Conservation (phyloP, 2,888 invertebrate genomes). For the Ophion obscuratus region DNA sequence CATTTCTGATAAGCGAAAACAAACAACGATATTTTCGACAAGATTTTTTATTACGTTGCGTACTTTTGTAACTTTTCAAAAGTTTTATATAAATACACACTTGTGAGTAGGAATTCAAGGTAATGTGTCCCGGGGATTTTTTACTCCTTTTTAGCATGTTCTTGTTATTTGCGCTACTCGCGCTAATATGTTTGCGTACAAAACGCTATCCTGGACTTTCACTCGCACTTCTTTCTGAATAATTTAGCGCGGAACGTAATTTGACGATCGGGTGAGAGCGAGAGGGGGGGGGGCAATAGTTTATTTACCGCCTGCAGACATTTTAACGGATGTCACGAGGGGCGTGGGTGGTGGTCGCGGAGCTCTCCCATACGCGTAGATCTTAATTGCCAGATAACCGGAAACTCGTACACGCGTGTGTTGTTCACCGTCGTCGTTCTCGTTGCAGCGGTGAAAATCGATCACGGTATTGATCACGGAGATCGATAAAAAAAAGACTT, state of each 20-base stretch:
- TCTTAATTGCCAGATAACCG: slow-evolving; percentile 80
- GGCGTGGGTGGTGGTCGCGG: slow-evolving; percentile 53
- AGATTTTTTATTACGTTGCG: not conserved
- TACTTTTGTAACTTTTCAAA: not conserved
- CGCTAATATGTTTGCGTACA: slow-evolving; percentile 48
- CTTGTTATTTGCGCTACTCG: slow-evolving; percentile 37
- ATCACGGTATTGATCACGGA: slow-evolving; percentile 47
- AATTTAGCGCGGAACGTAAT: slow-evolving; percentile 71
- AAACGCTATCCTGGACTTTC: slow-evolving; percentile 46
- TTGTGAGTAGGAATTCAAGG: slow-evolving; percentile 1
- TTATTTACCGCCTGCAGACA: slow-evolving; percentile 49
- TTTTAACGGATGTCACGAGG: slow-evolving; percentile 63
- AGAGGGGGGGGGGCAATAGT: slow-evolving; percentile 23
- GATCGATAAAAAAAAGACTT: slow-evolving; percentile 17
- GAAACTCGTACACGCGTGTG: slow-evolving; percentile 57
- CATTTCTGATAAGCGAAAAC: too few relatives aligned
- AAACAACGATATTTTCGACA: too few relatives aligned
- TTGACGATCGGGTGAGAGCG: slow-evolving; percentile 25
- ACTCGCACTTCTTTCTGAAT: slow-evolving; percentile 71
- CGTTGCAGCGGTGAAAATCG: slow-evolving; percentile 26
- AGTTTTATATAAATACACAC: too few relatives aligned
- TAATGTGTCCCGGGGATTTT: slow-evolving; percentile 12
- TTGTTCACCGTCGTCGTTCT: not conserved
- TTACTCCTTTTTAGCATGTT: not conserved
- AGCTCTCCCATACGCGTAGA: slow-evolving; percentile 68